These are phyloP conservation scores for Corynorhinus townsendii DNA, from an alignment of 2,113 vertebrate genomes.

Conservation along the genomic window DNA sequence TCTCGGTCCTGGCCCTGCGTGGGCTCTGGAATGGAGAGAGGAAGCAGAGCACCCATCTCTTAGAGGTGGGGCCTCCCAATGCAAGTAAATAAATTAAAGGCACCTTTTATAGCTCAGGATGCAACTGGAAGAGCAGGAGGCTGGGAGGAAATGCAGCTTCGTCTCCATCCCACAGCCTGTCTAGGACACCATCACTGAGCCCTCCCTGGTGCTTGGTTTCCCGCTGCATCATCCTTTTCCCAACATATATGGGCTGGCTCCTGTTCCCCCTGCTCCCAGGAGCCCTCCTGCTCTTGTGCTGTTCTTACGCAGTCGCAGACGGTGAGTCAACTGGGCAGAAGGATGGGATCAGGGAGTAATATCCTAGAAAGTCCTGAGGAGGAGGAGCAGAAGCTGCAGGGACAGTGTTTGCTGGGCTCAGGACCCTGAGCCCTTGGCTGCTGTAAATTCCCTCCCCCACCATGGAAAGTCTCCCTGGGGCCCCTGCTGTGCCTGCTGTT, in stretches of 20 bases:
- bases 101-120: neutral
- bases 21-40: neutral
- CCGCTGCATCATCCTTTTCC: neutral
- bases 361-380: neutral
- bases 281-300: neutral
- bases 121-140: neutral
- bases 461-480: neutral
- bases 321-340: neutral
- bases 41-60: conserved; percentile 38
- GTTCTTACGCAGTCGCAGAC: neutral
- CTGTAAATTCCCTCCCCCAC: neutral
- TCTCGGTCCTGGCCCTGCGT: neutral
- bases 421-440: neutral
- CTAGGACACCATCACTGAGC: neutral
- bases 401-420: neutral
- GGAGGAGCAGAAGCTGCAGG: neutral
- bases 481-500: neutral
- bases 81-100: neutral
- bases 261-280: conserved; percentile 1
- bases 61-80: neutral
- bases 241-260: conserved; percentile 7
- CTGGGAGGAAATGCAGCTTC: neutral
- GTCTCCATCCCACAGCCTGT: neutral
- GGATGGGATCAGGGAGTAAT: neutral
- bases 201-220: neutral